These are phyloP conservation scores for Geodia barretti DNA, from an alignment of 37 sponge, comb jelly and placozoan genomes.

Conservation along the genomic window DNA sequence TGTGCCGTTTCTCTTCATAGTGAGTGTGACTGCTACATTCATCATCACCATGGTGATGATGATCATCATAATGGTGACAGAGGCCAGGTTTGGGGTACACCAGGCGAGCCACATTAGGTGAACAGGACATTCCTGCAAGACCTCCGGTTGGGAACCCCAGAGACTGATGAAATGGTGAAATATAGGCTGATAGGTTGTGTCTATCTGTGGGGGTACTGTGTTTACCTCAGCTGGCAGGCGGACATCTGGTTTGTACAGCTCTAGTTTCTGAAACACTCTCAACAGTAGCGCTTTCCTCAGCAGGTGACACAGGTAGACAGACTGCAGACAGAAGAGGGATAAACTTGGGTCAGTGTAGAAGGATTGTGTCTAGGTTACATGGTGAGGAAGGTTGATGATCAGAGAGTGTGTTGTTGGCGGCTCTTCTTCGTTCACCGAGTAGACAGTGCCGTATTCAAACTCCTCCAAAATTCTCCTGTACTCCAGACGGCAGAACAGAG, in stretches of 20 bases:
- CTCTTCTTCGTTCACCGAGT: constrained; percentile 42
- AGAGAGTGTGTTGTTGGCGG: constrained; percentile 34
- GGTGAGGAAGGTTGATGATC: constrained; percentile 10
- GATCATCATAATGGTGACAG: too few species aligned
- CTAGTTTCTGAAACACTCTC: constrained; percentile 24
- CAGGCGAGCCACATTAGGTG: background rate
- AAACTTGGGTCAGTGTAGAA: background rate
- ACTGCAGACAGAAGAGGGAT: constrained; percentile 5
- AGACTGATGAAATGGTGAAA: background rate
- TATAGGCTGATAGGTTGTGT: too few species aligned
- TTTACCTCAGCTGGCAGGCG: constrained; percentile 40
- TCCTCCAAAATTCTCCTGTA: constrained; percentile 19
- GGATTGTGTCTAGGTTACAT: too few species aligned
- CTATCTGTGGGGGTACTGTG: too few species aligned
- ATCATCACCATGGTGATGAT: too few species aligned
- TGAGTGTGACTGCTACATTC: too few species aligned
- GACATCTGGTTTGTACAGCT: constrained; percentile 27
- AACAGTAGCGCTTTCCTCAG: constrained; percentile 41
- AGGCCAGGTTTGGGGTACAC: too few species aligned
- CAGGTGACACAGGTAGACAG: constrained; percentile 29
- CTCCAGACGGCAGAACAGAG: background rate
- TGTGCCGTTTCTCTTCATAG: too few species aligned
- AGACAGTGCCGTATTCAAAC: constrained; percentile 6
- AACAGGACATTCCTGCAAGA: background rate
- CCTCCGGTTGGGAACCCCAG: background rate